Evolutionary conservation across 2,113 vertebrate genomes (phyloP), one percentile per base, ranked within the genome.

Genomic region (Istiophorus platypterus): DNA sequence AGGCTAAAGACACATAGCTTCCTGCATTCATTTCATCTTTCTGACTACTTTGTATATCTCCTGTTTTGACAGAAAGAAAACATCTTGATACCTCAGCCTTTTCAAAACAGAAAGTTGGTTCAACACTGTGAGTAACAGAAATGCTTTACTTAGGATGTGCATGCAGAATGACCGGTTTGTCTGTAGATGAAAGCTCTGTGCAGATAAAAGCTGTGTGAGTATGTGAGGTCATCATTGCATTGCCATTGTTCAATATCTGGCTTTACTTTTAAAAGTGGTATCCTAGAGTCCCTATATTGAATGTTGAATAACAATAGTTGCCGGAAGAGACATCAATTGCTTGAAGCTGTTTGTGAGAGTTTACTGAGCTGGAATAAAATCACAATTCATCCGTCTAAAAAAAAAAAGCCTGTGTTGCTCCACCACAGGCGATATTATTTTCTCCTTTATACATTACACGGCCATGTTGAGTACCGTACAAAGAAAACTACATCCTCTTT

Each of bases 291-390:
- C 26, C 49, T 29, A 70, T 77, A 62, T 63, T 71, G 86, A 85
- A 82, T 64, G 80, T 63, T 13, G 57, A 85, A 87, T 51, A 87
- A 78, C 64, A 87, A 29, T 65, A 71, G 64, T 37, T 82, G 76
- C 42, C 3, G 54, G 54, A 81, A 72, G 66, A 86, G 76, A 90
- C 85, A 82, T 81, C 78, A 80, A 57, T 90, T 75, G 78, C 83
- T 92, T 22, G 75, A 73, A 92, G 85, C 88, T 56, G 78, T 78
- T 82, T 54, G 31, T 78, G 81, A 74, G 69, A 73, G 76, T 14
- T 58, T 62, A 76, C 71, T 66, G 84, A 85, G 76, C 66, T 78
- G 79, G 84, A 90, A 80, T 76, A 76, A 86, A 85, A 84, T 89
- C 82, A 74, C 80, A 80, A 72, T 87, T 81, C 66, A 76, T 85